These are phyloP conservation scores for Sarotherodon lohbergeri DNA, from an alignment of 2,113 vertebrate genomes.

Conservation along the genomic window DNA sequence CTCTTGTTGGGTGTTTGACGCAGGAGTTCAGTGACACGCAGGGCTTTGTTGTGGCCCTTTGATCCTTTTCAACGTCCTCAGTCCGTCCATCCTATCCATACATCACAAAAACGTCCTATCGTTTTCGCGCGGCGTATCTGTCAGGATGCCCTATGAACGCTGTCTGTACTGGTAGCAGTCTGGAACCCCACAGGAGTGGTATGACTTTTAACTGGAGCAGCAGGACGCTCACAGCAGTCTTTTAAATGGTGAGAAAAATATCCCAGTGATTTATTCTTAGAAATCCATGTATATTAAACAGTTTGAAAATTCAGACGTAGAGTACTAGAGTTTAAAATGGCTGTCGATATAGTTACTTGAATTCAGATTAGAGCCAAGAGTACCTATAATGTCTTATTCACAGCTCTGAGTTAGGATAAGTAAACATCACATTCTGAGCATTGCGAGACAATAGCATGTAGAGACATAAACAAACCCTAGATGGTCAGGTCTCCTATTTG, in stretches of 20 bases:
- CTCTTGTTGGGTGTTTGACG: conserved; percentile 38
- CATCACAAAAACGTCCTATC: neutral
- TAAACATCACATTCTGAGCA: neutral
- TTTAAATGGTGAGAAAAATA: conserved; percentile 6
- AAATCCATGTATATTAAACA: conserved; percentile 19
- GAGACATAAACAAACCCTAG: neutral
- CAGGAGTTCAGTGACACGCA: conserved; percentile 32
- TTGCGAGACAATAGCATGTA: neutral
- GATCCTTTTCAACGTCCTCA: conserved; percentile 3
- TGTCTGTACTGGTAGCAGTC: neutral
- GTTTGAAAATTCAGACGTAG: neutral
- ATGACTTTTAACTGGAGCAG: neutral
- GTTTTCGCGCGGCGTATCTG: neutral
- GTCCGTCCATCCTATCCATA: neutral
- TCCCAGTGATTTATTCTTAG: neutral
- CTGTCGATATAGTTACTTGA: conserved; percentile 1
- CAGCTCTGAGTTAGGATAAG: neutral
- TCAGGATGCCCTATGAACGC: neutral
- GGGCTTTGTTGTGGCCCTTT: conserved; percentile 37
- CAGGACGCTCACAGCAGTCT: neutral
- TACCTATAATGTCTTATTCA: neutral
- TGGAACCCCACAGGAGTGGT: neutral
- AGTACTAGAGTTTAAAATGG: conserved; percentile 9
- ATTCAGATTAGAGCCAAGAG: neutral
- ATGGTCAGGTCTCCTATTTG: neutral